These are phyloP conservation scores for Aricia agestis DNA, from an alignment of 1,140 invertebrate species.

Conservation along the genomic window DNA sequence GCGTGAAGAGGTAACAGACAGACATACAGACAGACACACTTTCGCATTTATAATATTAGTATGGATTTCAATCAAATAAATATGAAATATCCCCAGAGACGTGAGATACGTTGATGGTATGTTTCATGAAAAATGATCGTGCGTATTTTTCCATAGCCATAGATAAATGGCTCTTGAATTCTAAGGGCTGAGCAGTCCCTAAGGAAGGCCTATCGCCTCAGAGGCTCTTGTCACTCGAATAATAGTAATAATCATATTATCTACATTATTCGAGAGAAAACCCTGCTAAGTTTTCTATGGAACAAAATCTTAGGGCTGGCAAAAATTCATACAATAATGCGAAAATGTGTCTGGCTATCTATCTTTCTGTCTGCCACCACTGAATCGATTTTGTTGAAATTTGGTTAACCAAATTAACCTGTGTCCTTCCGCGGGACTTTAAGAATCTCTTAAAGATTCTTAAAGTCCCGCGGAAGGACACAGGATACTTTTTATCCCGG, in stretches of 20 bases:
- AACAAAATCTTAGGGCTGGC: background rate
- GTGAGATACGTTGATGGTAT: background rate
- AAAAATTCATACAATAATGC: too few species aligned
- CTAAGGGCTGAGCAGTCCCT: background rate
- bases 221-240: background rate
- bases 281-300: background rate
- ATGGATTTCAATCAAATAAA: background rate
- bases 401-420: too few species aligned
- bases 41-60: too few species aligned
- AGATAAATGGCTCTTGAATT: background rate
- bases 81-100: background rate
- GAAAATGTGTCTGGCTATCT: too few species aligned
- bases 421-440: too few species aligned
- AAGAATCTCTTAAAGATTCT: too few species aligned
- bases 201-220: background rate
- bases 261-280: background rate
- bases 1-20: too few species aligned
- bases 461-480: too few species aligned
- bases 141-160: background rate
- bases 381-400: too few species aligned
- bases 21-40: too few species aligned
- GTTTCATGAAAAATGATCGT: conserved; percentile 3
- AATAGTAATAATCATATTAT: background rate
- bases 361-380: too few species aligned
- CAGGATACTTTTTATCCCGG: too few species aligned